Conservation (phyloP, 2,797 vertebrate genomes). For the Anas acuta region DNA sequence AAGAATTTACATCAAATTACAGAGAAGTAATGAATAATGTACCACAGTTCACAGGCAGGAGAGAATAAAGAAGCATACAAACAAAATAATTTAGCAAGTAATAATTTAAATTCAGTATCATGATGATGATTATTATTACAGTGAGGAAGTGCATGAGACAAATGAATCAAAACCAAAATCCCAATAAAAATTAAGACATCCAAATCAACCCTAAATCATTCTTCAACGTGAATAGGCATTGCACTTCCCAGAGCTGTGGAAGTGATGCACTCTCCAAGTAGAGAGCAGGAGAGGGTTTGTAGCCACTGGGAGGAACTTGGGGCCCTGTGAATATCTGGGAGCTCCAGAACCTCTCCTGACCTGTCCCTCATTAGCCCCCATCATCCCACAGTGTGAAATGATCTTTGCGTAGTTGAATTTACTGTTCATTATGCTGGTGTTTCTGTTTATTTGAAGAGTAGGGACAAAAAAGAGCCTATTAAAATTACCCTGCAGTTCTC, state of each 20-base stretch:
- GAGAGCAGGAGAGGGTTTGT: background rate
- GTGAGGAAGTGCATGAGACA: background rate
- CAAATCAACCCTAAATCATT: background rate
- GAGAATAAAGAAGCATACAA: background rate
- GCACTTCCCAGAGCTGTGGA: background rate
- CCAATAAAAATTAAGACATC: background rate
- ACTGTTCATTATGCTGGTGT: background rate
- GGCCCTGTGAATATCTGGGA: background rate
- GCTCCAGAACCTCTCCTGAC: background rate
- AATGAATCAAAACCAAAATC: background rate
- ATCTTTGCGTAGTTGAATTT: background rate
- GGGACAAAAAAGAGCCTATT: background rate
- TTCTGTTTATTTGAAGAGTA: background rate
- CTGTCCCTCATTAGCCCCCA: background rate
- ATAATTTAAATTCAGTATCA: background rate
- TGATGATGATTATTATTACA: background rate
- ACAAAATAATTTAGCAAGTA: slow-evolving; percentile 11
- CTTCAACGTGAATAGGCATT: background rate
- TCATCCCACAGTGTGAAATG: background rate
- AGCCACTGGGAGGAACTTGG: background rate
- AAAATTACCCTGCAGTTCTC: background rate
- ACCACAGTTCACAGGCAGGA: background rate
- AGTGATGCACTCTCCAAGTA: background rate
- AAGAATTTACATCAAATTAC: slow-evolving; percentile 37
- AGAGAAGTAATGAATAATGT: slow-evolving; percentile 15